These are phyloP conservation scores for Musca domestica DNA, from an alignment of 1,140 invertebrate species.

Conservation along the genomic window DNA sequence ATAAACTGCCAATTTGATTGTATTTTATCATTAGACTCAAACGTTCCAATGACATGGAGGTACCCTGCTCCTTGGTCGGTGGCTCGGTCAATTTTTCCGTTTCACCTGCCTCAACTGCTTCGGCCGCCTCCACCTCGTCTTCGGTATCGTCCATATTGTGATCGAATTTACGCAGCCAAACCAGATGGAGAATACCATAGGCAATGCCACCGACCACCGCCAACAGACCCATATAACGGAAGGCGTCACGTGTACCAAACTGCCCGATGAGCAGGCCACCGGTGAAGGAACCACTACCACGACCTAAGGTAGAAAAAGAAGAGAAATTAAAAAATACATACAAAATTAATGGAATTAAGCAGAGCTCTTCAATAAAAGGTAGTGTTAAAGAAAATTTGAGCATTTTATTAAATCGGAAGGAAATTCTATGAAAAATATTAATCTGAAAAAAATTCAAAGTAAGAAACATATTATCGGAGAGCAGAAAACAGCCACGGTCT, in stretches of 20 bases:
- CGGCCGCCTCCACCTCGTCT: constrained; percentile 55
- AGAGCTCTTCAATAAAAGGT: too few relatives aligned
- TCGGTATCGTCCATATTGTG: constrained; percentile 49
- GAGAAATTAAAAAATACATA: too few relatives aligned
- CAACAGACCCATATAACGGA: constrained; percentile 71
- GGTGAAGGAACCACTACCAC: constrained; percentile 77
- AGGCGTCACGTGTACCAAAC: constrained; percentile 70
- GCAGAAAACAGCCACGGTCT: too few relatives aligned
- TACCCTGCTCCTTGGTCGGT: constrained; percentile 63
- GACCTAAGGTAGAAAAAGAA: constrained; percentile 50
- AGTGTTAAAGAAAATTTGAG: too few relatives aligned
- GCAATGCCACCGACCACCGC: constrained; percentile 66
- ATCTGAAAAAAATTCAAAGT: too few relatives aligned
- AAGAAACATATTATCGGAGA: too few relatives aligned
- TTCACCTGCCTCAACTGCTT: constrained; percentile 59
- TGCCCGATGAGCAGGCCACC: constrained; percentile 74
- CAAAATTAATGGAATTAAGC: too few relatives aligned
- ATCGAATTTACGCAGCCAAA: constrained; percentile 68
- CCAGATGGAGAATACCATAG: constrained; percentile 69
- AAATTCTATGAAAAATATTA: too few relatives aligned
- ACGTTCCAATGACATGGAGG: constrained; percentile 66
- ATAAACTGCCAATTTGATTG: constrained; percentile 69
- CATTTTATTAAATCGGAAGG: too few relatives aligned
- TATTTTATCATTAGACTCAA: constrained; percentile 70
- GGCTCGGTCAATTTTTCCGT: constrained; percentile 63